phyloP scores from a whole-genome alignment of 2,113 vertebrate species.

The Aegotheles bennettii region DNA sequence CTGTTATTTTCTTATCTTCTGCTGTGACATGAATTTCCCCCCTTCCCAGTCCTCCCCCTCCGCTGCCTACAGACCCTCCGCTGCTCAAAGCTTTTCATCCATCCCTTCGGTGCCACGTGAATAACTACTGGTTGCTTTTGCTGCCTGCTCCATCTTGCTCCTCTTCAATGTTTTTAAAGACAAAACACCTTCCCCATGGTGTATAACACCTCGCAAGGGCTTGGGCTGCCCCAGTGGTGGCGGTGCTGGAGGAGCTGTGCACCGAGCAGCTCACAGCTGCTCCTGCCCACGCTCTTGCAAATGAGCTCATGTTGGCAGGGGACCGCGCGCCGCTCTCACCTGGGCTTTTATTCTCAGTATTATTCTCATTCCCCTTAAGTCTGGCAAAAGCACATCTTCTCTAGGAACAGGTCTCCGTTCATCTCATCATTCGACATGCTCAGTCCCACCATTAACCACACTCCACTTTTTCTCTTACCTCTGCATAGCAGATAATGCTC shows the following conservation, averaged over 20 bases:
- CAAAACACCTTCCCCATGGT: not conserved
- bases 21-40: conserved; percentile 16
- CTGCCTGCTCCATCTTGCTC: not conserved
- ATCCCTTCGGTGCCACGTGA: not conserved
- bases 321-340: not conserved
- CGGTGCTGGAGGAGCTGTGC: not conserved
- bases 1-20: conserved; percentile 36
- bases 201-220: not conserved
- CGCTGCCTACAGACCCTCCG: not conserved
- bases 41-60: not conserved
- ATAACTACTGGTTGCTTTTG: not conserved
- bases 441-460: not conserved
- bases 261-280: not conserved
- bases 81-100: not conserved
- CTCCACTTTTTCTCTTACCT: not conserved
- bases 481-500: accelerated
- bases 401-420: not conserved
- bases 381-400: not conserved
- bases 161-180: not conserved
- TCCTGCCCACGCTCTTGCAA: not conserved
- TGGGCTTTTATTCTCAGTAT: not conserved
- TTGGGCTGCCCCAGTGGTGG: not conserved
- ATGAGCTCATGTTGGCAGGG: not conserved
- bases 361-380: not conserved
- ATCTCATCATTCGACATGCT: not conserved